Evolutionary conservation across 1,140 invertebrate genomes (phyloP), one percentile per base, ranked within the genome.

Genomic region (Andricus grossulariae): DNA sequence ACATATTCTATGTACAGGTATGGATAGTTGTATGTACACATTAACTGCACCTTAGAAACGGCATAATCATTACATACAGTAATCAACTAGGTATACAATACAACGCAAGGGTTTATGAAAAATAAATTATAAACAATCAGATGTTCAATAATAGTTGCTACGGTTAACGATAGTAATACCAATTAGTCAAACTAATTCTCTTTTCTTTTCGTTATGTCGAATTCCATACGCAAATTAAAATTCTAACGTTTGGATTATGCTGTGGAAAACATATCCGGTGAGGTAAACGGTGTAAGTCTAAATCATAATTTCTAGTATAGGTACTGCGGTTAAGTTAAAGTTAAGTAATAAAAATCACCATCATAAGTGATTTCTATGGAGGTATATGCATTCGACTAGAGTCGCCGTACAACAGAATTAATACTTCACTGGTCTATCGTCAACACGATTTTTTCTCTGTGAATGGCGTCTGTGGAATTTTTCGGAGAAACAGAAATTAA

Each of bases 371-470:
- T 72, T 75, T 76, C 80, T 83, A 79, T 86, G 84, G 88, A 90
- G 88, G 86, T 90, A 90, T 90, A 87, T 88, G 82, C 78, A 85
- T 86, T 88, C 86, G 88, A 91, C 88, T 90, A 90, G 89, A 90
- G 86, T 83, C 89, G 88, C 89, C 85, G 86, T 86, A 89, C 85
- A 85, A 87, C 86, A 84, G 72, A 85, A 84, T 85, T 85, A 86
- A 86, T 88, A 88, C 82, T 88, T 85, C 74, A 72, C 82, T 66
- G 72, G 75, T 82, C 71, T 81, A 80, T 83, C 77, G 79, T 76
- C 75, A 84, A 66, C 4, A 66, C 60, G 32, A 66, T 66, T 66
- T 66, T 32, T 66, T 66, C 32, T 66, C 57, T 66, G 60, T 66
- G 60, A 66, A 25, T n/a, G 60, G 60, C 60, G 60, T 39, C 60